Conservation (phyloP, 2,888 invertebrate genomes). For the Aphodius sticticus region DNA sequence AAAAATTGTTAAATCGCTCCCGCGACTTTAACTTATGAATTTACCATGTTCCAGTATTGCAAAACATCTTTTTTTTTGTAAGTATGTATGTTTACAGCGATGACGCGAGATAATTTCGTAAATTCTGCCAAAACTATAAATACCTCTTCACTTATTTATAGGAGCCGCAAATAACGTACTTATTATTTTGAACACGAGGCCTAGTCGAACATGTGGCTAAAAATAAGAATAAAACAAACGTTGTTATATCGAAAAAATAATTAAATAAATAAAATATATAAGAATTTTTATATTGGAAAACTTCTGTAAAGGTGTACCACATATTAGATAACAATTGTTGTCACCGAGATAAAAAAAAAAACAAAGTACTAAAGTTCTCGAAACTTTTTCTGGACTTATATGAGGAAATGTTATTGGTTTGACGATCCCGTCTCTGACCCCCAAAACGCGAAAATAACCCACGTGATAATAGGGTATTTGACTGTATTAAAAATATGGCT, state of each 20-base stretch:
- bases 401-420: neutral
- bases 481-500: no score
- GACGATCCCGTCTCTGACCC: no score
- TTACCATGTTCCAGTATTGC: no score
- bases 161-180: neutral
- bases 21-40: no score
- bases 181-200: neutral
- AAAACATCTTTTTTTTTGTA: no score
- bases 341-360: no score
- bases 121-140: neutral
- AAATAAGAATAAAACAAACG: conserved; percentile 8
- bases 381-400: no score
- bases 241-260: neutral
- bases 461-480: no score
- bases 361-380: no score
- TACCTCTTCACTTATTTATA: neutral
- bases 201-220: neutral
- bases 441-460: no score
- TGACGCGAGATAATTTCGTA: neutral
- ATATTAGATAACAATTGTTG: no score
- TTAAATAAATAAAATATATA: neutral
- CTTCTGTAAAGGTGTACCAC: neutral
- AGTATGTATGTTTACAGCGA: neutral
- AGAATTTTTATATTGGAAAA: neutral
- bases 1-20: no score